Conservation (phyloP, 2,888 invertebrate genomes). For the Gortyna flavago region DNA sequence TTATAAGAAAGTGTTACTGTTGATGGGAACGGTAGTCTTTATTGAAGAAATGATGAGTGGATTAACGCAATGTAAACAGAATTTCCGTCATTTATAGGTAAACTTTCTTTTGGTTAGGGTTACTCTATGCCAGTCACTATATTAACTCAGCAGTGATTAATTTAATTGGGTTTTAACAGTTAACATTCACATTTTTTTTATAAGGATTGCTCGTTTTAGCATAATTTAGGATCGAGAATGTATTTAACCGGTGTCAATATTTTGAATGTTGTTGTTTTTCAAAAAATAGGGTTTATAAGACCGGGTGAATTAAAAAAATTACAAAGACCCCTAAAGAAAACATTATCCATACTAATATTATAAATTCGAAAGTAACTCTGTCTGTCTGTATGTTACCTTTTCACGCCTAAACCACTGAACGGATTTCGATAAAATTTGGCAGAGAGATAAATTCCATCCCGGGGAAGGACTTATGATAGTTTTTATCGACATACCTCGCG, state of each 20-base stretch:
- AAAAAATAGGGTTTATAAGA: neutral
- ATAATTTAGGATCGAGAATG: neutral
- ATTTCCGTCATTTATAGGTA: neutral
- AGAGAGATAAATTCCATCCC: too few relatives aligned
- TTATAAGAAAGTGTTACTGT: constrained; percentile 12
- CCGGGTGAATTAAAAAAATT: neutral
- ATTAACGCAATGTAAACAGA: neutral
- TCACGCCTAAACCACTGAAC: too few relatives aligned
- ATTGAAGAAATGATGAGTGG: constrained; percentile 13
- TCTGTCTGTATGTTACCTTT: too few relatives aligned
- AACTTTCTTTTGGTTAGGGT: neutral
- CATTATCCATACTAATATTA: too few relatives aligned
- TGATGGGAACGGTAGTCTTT: neutral
- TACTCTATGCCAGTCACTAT: neutral
- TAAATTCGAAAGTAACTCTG: too few relatives aligned
- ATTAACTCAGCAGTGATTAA: neutral
- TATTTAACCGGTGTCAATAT: neutral
- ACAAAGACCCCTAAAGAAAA: constrained; percentile 1
- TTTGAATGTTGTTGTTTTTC: neutral
- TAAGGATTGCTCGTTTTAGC: neutral
- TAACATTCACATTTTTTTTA: neutral
- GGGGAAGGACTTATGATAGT: too few relatives aligned
- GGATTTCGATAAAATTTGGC: too few relatives aligned
- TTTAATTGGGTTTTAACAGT: neutral
- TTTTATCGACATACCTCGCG: too few relatives aligned